Evolutionary conservation across 2,888 invertebrate genomes (phyloP), one percentile per base, ranked within the genome.

Genomic region (Mayetiola destructor): DNA sequence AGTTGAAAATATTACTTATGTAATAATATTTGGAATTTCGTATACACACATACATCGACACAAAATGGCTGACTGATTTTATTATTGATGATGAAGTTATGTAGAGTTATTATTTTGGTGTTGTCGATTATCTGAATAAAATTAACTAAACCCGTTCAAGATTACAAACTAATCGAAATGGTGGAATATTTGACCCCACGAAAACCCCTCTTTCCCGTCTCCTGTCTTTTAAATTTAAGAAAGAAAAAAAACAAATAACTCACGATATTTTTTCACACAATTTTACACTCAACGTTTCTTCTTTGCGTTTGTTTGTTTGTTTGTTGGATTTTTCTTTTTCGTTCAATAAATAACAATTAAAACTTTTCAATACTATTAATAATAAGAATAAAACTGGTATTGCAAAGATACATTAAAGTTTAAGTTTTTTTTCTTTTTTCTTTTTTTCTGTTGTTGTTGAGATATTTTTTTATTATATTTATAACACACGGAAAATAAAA

Each of bases 21-120:
- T 42, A 42, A 42, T 23, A 42, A 39, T 9, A 36, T 20, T 9
- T n/a, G 4, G 20, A 39, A 20, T 39, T 39, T 39, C 18, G 3
- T 36, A 10, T 48, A 48, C 48, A 48, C 27, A 48, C n/a, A n/a
- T n/a, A n/a, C n/a, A n/a, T n/a, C n/a, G n/a, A n/a, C 48, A 48
- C 48, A 48, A 48, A 48, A 48, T 48, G 48, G 48, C 48, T 48
- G 48, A 48, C 48, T 48, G 48, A 48, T 16, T 27, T 48, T 48
- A 27, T n/a, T 27, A 14, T 42, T 42, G n/a, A n/a, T n/a, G n/a
- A n/a, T 42, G 48, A 16, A 48, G 48, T 48, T 48, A 27, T 48
- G 48, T 48, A 27, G 48, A 27, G 2, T 27, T 48, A 1, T 27
- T n/a, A 27, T 48, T 27, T 16, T 4, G n/a, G n/a, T 27, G 20